Percentiles rank a stretch among this genome's conserved stretches.
These are phyloP conservation scores for Eugnorisma glareosa DNA, from an alignment of 2,888 invertebrate species.

Conservation along the genomic window DNA sequence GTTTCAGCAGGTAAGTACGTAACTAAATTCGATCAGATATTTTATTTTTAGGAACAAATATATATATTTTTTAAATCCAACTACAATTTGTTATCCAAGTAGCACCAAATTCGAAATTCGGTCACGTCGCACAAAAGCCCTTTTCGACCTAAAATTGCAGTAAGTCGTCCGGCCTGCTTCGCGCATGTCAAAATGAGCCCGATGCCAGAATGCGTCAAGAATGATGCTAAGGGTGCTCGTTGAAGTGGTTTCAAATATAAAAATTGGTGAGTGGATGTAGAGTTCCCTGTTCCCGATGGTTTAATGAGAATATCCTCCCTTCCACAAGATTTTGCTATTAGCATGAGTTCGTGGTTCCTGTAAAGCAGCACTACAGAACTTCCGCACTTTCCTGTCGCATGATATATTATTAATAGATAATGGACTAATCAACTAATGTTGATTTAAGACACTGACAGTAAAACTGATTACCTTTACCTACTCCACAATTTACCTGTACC, in stretches of 20 bases:
- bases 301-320: constrained; percentile 45
- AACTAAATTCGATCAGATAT: neutral
- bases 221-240: constrained; percentile 75
- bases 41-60: neutral
- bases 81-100: neutral
- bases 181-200: constrained; percentile 80
- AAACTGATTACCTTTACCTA: neutral
- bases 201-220: constrained; percentile 82
- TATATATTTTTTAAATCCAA: neutral
- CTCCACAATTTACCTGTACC: constrained; percentile 2
- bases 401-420: constrained; percentile 54
- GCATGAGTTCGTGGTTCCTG: constrained; percentile 68
- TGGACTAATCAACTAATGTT: constrained; percentile 11
- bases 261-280: constrained; percentile 81
- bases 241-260: constrained; percentile 67
- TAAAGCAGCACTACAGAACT: constrained; percentile 65
- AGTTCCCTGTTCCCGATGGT: constrained; percentile 65
- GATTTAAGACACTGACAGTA: constrained; percentile 3
- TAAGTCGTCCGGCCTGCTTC: constrained; percentile 68
- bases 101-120: constrained; percentile 56
- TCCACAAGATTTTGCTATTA: constrained; percentile 47
- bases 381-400: constrained; percentile 69
- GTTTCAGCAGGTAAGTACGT: neutral
- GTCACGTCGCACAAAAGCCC: constrained; percentile 65
- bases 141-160: constrained; percentile 62